A percentile compares a stretch with the other conserved stretches of the same genome.
phyloP scores from a whole-genome alignment of 2,113 vertebrate species.

The Hemiprocne comata region DNA sequence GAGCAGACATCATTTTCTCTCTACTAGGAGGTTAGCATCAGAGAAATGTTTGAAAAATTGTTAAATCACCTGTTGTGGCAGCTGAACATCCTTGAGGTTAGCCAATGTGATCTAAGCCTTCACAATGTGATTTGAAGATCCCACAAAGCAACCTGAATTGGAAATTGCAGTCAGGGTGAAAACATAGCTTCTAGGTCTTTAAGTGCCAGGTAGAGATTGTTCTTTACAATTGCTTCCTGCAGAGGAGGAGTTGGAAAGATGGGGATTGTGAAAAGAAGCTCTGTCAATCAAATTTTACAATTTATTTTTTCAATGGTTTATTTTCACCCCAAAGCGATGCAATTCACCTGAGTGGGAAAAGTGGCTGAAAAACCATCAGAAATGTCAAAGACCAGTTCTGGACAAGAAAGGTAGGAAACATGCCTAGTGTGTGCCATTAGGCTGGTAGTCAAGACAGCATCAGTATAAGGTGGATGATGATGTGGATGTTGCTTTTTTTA shows the following conservation, averaged over 20 bases:
- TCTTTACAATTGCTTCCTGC: slow-evolving; percentile 43
- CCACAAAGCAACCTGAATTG: slow-evolving; percentile 33
- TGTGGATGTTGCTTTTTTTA: not conserved
- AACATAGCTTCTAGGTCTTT: slow-evolving; percentile 43
- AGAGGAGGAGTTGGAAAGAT: slow-evolving; percentile 30
- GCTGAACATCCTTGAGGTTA: slow-evolving; percentile 43
- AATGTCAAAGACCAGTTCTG: slow-evolving; percentile 8
- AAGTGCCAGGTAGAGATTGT: slow-evolving; percentile 34
- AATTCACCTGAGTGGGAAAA: slow-evolving; percentile 34
- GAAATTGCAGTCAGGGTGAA: slow-evolving; percentile 30
- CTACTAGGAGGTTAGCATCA: not conserved
- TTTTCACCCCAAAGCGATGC: slow-evolving; percentile 50
- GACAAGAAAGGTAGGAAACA: not conserved
- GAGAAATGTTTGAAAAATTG: slow-evolving; percentile 37
- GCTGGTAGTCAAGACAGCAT: not conserved
- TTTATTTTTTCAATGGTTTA: slow-evolving; percentile 37
- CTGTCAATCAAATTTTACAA: slow-evolving; percentile 55
- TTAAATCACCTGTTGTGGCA: slow-evolving; percentile 30
- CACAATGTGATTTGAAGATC: slow-evolving; percentile 42
- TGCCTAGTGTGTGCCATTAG: not conserved
- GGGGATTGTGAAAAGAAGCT: not conserved
- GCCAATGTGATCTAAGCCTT: slow-evolving; percentile 12
- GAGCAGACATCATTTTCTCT: slow-evolving; percentile 15
- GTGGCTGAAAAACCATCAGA: slow-evolving; percentile 36
- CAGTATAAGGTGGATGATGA: not conserved